Evolutionary conservation across 2,797 vertebrate species (phyloP).

Genomic region (Podarcis siculus): DNA sequence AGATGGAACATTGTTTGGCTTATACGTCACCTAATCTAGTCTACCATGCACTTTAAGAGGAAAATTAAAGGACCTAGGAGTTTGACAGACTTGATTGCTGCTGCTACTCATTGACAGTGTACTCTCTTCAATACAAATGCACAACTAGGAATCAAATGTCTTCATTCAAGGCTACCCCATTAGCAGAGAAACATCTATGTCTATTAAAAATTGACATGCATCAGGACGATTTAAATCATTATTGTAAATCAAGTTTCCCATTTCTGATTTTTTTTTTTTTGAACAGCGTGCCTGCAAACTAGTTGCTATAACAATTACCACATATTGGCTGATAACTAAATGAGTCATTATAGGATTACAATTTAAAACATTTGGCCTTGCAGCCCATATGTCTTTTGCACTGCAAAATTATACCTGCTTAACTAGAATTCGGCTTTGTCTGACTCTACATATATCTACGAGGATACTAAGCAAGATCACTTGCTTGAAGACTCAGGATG

Average conservation of each 20-base stretch:
- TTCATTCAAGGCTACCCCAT: background rate
- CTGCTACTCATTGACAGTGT: background rate
- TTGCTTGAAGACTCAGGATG: too few species aligned
- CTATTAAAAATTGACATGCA: background rate
- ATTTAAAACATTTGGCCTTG: background rate
- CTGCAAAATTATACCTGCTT: too few species aligned
- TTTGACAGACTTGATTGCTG: background rate
- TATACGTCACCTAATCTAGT: background rate
- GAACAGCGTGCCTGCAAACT: background rate
- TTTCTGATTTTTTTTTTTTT: background rate
- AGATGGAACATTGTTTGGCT: background rate
- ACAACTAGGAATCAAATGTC: background rate
- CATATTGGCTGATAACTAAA: background rate
- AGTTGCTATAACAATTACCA: background rate
- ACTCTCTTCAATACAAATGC: background rate
- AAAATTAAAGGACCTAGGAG: background rate
- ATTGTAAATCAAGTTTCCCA: background rate
- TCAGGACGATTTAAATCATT: background rate
- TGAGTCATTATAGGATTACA: background rate
- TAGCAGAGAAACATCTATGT: background rate
- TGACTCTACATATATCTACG: too few species aligned
- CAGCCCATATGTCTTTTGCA: background rate
- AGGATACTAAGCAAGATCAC: too few species aligned
- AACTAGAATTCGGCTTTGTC: background rate
- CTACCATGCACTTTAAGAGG: background rate